A percentile compares a stretch with the other conserved stretches of the same genome.
Conservation (phyloP, 1,140 invertebrate genomes). For the Saxidomus purpurata region DNA sequence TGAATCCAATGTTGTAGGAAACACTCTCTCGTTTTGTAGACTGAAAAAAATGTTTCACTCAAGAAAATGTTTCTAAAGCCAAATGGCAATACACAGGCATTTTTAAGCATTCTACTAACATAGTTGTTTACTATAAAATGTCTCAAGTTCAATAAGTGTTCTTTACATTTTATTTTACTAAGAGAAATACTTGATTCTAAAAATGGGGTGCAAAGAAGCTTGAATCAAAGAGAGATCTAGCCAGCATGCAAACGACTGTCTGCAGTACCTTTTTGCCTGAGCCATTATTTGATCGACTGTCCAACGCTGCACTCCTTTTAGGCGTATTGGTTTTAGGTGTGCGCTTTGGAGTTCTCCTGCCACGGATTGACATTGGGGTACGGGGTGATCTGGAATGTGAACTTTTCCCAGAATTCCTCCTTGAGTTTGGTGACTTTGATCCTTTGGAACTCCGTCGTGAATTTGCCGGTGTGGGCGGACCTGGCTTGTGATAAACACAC, state of each 20-base stretch:
- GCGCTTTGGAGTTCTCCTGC: conserved; percentile 51
- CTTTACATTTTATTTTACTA: too few species aligned
- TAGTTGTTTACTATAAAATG: too few species aligned
- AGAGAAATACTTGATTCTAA: too few species aligned
- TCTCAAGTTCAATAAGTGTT: too few species aligned
- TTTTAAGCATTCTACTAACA: too few species aligned
- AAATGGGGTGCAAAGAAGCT: too few species aligned
- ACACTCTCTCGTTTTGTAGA: conserved; percentile 49
- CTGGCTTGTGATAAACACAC: conserved; percentile 77
- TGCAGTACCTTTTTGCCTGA: conserved; percentile 63
- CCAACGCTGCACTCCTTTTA: not conserved
- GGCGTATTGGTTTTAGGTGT: conserved; percentile 38
- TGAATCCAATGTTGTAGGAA: conserved; percentile 55
- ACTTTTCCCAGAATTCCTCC: conserved; percentile 15
- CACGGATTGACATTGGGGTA: conserved; percentile 2
- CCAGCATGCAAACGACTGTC: not conserved
- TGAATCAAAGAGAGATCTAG: conserved; percentile 12
- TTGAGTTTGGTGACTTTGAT: conserved; percentile 49
- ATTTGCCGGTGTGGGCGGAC: conserved; percentile 77
- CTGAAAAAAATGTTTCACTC: conserved; percentile 8
- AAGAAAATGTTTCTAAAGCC: too few species aligned
- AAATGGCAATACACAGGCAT: too few species aligned
- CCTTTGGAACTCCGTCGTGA: conserved; percentile 69
- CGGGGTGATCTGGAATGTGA: conserved; percentile 26
- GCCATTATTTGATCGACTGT: conserved; percentile 6